Percentiles rank a stretch among this genome's conserved stretches.
Evolutionary conservation across 2,797 vertebrate genomes (phyloP).

Genomic region (Mycteria americana): DNA sequence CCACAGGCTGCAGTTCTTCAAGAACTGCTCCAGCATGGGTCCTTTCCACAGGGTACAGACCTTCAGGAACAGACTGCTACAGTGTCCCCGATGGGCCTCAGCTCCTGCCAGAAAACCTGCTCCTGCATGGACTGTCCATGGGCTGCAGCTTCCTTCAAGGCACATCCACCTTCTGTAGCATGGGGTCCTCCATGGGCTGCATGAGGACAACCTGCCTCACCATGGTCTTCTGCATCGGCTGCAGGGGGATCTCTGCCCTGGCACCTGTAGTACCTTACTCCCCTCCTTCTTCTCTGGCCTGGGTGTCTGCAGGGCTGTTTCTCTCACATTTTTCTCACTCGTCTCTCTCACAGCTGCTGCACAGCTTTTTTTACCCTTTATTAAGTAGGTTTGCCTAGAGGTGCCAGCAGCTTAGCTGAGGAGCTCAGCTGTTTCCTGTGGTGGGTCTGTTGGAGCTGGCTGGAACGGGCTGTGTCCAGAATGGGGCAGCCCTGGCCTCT

Average conservation of each 20-base stretch:
- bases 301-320: neutral
- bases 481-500: fast-evolving
- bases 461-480: fast-evolving
- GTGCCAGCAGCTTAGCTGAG: neutral
- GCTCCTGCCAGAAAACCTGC: neutral
- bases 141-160: neutral
- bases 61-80: neutral
- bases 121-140: neutral
- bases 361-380: neutral
- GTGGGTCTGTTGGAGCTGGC: fast-evolving
- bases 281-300: neutral
- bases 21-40: too few relatives aligned
- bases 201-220: neutral
- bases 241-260: neutral
- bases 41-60: neutral
- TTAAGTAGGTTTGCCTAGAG: neutral
- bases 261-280: neutral
- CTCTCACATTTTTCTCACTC: neutral
- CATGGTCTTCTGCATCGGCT: neutral
- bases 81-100: fast-evolving
- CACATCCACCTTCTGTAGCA: neutral
- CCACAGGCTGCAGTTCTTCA: neutral
- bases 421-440: fast-evolving
- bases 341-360: neutral
- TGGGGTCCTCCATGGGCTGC: neutral